These are phyloP conservation scores for Dione vanillae DNA, from an alignment of 2,888 invertebrate species.

Conservation along the genomic window DNA sequence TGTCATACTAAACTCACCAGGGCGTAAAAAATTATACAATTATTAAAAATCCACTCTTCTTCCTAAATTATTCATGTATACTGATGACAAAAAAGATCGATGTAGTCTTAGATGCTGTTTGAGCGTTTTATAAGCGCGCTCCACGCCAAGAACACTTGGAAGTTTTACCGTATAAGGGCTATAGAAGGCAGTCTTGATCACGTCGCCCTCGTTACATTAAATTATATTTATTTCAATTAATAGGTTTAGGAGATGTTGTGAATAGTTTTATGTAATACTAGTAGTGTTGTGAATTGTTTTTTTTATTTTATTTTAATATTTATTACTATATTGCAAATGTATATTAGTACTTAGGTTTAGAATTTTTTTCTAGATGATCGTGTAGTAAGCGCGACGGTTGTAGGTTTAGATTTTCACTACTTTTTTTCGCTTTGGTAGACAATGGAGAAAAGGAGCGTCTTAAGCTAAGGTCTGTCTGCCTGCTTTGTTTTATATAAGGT, in stretches of 20 bases:
- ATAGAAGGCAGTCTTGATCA: constrained; percentile 28
- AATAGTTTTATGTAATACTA: not conserved
- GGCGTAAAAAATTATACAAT: not conserved
- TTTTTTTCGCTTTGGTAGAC: too few species aligned
- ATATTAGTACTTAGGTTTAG: too few species aligned
- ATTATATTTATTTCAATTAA: constrained; percentile 20
- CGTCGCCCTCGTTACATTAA: constrained; percentile 25
- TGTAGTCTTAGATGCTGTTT: constrained; percentile 20
- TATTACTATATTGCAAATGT: too few species aligned
- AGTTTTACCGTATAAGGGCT: constrained; percentile 37
- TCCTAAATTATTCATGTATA: constrained; percentile 4
- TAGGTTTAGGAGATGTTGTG: not conserved
- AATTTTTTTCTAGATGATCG: too few species aligned
- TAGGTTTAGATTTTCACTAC: too few species aligned
- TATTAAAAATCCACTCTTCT: not conserved
- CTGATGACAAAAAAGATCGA: constrained; percentile 25
- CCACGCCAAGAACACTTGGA: constrained; percentile 27
- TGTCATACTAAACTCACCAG: not conserved
- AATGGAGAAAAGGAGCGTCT: too few species aligned
- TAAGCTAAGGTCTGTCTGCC: too few species aligned
- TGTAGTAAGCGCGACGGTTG: too few species aligned
- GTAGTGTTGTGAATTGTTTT: not conserved
- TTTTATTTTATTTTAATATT: too few species aligned
- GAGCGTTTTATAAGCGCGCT: constrained; percentile 32
- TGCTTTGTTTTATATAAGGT: too few species aligned